Evolutionary conservation across 1,140 invertebrate genomes (phyloP).

Genomic region (Phenacoccus solenopsis): DNA sequence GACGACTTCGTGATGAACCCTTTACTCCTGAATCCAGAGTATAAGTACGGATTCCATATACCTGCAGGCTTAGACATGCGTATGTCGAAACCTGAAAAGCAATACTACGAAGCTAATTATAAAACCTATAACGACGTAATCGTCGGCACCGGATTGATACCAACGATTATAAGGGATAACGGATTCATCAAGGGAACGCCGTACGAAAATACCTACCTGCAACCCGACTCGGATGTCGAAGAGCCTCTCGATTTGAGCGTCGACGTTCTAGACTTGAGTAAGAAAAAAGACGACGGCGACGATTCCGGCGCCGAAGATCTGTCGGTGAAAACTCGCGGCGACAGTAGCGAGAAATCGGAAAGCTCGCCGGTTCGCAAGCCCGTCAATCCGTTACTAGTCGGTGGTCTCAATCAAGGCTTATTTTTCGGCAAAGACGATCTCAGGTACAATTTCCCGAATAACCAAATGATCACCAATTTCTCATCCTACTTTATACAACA

Average conservation of each 20-base stretch:
- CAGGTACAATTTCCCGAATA: background rate
- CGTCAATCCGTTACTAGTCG: constrained; percentile 34
- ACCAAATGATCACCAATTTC: background rate
- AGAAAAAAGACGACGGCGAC: constrained; percentile 45
- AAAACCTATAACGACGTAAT: background rate
- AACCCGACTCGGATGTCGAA: constrained; percentile 22
- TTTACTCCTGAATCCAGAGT: background rate
- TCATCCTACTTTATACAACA: background rate
- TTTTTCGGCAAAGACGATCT: constrained; percentile 28
- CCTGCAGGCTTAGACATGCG: background rate
- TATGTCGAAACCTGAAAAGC: background rate
- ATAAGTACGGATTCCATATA: background rate
- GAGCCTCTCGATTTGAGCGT: constrained; percentile 20
- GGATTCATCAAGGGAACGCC: background rate
- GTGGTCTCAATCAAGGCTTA: constrained; percentile 32
- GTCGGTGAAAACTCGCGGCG: constrained; percentile 29
- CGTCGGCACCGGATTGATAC: background rate
- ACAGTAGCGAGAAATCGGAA: background rate
- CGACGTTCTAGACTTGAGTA: constrained; percentile 67
- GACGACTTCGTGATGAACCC: background rate
- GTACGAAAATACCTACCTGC: background rate
- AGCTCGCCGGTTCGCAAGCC: constrained; percentile 19
- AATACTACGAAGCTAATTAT: background rate
- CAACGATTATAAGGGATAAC: background rate
- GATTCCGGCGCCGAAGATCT: constrained; percentile 33